A percentile compares a stretch with the other conserved stretches of the same genome.
Evolutionary conservation across 2,888 invertebrate genomes (phyloP).

Genomic region (Apoda limacodes): DNA sequence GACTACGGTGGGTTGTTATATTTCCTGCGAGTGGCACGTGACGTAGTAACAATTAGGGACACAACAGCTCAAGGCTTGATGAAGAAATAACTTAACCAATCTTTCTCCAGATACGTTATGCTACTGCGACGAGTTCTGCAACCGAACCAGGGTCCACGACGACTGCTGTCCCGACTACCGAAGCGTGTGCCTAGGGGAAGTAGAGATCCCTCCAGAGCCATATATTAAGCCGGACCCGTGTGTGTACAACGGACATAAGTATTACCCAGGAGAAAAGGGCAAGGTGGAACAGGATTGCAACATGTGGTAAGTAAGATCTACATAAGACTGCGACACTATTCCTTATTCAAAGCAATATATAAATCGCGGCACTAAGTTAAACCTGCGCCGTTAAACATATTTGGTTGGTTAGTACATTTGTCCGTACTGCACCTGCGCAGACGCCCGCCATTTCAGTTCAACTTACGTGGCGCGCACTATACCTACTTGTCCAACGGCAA

Average conservation of each 20-base stretch:
- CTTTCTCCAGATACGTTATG: conserved; percentile 81
- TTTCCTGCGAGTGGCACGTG: no score
- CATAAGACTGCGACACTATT: background rate
- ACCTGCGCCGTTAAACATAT: no score
- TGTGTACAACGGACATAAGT: conserved; percentile 59
- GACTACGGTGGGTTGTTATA: no score
- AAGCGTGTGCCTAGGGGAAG: conserved; percentile 73
- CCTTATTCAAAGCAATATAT: background rate
- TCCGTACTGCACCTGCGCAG: no score
- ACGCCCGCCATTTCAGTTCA: no score
- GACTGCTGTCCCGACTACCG: conserved; percentile 94
- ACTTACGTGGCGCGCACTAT: no score
- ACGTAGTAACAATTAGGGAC: no score
- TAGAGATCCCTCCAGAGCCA: conserved; percentile 22
- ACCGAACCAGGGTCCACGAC: conserved; percentile 77
- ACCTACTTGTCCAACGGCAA: no score
- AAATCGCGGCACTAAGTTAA: no score
- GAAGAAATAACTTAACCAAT: no score
- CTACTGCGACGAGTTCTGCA: conserved; percentile 96
- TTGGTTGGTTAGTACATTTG: no score
- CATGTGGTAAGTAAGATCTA: conserved; percentile 78
- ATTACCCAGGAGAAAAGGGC: conserved; percentile 56
- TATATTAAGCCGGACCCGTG: conserved; percentile 47
- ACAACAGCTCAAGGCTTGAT: no score
- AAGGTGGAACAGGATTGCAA: conserved; percentile 75